phyloP scores from a whole-genome alignment of 2,797 vertebrate species.

The Nyctalus aviator region DNA sequence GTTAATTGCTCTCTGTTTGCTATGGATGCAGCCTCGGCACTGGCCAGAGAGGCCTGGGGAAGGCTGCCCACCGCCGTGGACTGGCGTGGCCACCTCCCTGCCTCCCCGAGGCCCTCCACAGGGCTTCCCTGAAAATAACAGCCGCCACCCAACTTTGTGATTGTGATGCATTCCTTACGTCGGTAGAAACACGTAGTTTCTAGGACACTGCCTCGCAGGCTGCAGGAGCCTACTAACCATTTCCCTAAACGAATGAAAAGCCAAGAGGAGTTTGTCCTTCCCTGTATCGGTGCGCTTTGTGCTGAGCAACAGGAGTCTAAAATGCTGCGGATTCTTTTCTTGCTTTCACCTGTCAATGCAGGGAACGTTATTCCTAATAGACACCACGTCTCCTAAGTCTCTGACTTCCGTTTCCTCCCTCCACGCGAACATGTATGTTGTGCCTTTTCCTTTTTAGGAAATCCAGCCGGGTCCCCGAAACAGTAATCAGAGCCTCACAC shows the following conservation, averaged over 20 bases:
- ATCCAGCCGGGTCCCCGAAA: not conserved
- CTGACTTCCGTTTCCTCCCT: not conserved
- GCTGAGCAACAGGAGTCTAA: not conserved
- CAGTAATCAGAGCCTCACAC: not conserved
- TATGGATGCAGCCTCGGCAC: not conserved
- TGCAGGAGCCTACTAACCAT: not conserved
- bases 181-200: not conserved
- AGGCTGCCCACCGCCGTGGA: not conserved
- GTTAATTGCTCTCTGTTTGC: not conserved
- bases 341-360: conserved; percentile 1
- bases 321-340: not conserved
- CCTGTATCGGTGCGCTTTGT: not conserved
- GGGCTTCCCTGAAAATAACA: not conserved
- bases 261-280: conserved; percentile 15
- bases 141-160: not conserved
- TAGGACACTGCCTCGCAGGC: not conserved
- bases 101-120: not conserved
- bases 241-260: conserved; percentile 8
- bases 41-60: not conserved
- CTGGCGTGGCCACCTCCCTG: not conserved
- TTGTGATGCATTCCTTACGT: not conserved
- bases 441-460: not conserved
- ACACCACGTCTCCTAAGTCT: not conserved
- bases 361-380: not conserved
- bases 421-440: not conserved